Evolutionary conservation across 2,113 vertebrate genomes (phyloP).

Genomic region (Xenopus laevis): DNA sequence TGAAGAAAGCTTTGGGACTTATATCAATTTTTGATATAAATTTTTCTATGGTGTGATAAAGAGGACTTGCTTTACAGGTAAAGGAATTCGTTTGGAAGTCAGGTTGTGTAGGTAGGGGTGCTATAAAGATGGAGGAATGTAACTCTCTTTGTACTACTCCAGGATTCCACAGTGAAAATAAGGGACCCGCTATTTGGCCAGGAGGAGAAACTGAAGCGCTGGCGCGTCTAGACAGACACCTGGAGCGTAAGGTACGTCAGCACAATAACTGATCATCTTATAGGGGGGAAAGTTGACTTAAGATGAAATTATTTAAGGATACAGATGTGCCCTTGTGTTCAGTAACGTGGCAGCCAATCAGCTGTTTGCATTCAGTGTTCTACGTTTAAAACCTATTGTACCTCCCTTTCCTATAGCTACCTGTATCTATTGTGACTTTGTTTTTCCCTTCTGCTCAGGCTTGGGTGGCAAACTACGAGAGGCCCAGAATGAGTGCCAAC

Average conservation of each 20-base stretch:
- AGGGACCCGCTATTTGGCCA: conserved; percentile 78
- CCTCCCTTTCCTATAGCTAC: background rate
- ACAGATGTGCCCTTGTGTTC: conserved; percentile 87
- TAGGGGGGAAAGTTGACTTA: too few species aligned
- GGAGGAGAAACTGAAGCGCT: conserved; percentile 91
- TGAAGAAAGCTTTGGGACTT: too few species aligned
- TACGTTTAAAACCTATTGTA: background rate
- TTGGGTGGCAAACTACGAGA: conserved; percentile 88
- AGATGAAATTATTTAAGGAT: too few species aligned
- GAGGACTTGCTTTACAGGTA: too few species aligned
- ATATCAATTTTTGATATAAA: too few species aligned
- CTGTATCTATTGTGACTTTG: background rate
- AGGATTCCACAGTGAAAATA: conserved; percentile 84
- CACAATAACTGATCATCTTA: too few species aligned
- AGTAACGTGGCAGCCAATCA: too few species aligned
- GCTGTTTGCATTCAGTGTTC: background rate
- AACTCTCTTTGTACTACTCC: background rate
- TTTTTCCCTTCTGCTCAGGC: conserved; percentile 62
- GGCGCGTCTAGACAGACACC: conserved; percentile 84
- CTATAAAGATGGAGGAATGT: too few species aligned
- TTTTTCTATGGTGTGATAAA: too few species aligned
- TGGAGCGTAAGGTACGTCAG: conserved; percentile 80
- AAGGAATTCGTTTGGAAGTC: too few species aligned
- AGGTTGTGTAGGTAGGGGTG: too few species aligned
- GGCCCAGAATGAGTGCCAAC: conserved; percentile 79